Percentiles rank a stretch among this genome's conserved stretches.
Evolutionary conservation across 2,888 invertebrate genomes (phyloP).

Genomic region (Deroplatys truncata): DNA sequence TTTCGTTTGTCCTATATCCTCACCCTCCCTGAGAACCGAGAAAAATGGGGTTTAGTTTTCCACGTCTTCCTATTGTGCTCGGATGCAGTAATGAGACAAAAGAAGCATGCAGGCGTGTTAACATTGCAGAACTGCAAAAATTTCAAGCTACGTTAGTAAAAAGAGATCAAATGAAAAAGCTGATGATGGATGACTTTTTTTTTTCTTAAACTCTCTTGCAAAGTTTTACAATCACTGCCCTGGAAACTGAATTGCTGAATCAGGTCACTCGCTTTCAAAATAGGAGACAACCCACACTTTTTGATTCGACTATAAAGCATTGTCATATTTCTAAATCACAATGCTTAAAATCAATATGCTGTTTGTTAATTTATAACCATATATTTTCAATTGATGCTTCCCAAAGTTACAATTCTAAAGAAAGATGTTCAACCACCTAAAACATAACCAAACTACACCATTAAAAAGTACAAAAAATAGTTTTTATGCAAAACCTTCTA

Average conservation of each 20-base stretch:
- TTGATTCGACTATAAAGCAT: too few relatives aligned
- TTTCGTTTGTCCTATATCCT: background rate
- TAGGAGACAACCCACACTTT: too few relatives aligned
- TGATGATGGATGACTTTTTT: background rate
- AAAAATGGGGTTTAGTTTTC: background rate
- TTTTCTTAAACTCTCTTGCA: background rate
- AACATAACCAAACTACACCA: too few relatives aligned
- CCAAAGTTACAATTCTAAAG: too few relatives aligned
- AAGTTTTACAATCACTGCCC: background rate
- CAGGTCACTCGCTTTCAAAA: background rate
- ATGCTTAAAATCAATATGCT: too few relatives aligned
- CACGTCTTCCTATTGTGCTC: background rate
- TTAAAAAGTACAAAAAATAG: too few relatives aligned
- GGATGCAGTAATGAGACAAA: background rate
- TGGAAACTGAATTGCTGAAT: background rate
- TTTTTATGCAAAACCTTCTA: too few relatives aligned
- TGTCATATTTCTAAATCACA: too few relatives aligned
- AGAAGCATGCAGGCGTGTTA: background rate
- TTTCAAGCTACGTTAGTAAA: background rate
- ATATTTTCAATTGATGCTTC: too few relatives aligned
- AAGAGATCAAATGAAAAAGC: background rate
- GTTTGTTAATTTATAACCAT: too few relatives aligned
- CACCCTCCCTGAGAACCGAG: background rate
- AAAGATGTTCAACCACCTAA: too few relatives aligned
- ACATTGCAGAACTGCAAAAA: background rate